Percentiles rank a stretch among this genome's conserved stretches.
Evolutionary conservation across 1,140 invertebrate genomes (phyloP).

Genomic region (Papilio aristodemus): DNA sequence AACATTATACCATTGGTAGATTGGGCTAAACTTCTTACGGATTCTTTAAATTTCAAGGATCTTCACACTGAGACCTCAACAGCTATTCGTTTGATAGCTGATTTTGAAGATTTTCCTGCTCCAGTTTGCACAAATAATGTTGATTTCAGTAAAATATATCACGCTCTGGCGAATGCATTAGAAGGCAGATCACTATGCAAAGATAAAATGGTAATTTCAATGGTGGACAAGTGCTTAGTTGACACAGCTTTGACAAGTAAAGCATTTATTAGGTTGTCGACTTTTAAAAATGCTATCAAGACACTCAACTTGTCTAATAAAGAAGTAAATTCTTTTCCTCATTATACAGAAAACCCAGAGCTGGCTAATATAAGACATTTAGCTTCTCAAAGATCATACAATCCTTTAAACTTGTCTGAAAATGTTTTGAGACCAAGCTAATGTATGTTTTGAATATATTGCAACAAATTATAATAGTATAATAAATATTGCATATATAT

Average conservation of each 20-base stretch:
- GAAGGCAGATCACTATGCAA: slow-evolving; percentile 61
- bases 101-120: slow-evolving; percentile 59
- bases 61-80: slow-evolving; percentile 60
- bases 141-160: slow-evolving; percentile 61
- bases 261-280: slow-evolving; percentile 48
- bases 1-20: slow-evolving; percentile 49
- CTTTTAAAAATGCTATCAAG: slow-evolving; percentile 47
- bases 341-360: slow-evolving; percentile 48
- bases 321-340: slow-evolving; percentile 42
- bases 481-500: too few relatives aligned
- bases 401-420: slow-evolving; percentile 63
- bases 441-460: neutral
- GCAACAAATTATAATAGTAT: too few relatives aligned
- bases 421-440: slow-evolving; percentile 46
- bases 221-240: slow-evolving; percentile 61
- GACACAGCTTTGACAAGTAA: slow-evolving; percentile 64
- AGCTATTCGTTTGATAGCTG: slow-evolving; percentile 65
- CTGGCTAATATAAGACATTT: slow-evolving; percentile 51
- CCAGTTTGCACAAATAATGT: slow-evolving; percentile 50
- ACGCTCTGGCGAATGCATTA: slow-evolving; percentile 65
- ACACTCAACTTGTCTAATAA: slow-evolving; percentile 46
- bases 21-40: slow-evolving; percentile 62
- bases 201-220: slow-evolving; percentile 43
- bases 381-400: slow-evolving; percentile 52
- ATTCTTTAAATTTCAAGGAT: slow-evolving; percentile 50